Conservation (phyloP, 92 coral and sea anemone species). For the Virgularia gustaviana region DNA sequence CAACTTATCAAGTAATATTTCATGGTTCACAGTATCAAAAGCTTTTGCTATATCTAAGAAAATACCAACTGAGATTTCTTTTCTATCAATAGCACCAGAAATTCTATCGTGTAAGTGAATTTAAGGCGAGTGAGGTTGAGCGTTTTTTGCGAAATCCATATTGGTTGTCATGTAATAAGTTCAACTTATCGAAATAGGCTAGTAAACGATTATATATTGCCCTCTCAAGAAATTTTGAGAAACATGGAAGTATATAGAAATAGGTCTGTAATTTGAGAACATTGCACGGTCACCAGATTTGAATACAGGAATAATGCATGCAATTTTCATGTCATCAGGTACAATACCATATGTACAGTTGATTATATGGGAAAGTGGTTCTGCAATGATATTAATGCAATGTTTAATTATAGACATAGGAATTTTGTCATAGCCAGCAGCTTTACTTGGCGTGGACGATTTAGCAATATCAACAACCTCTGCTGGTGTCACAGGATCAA, state of each 20-base stretch:
- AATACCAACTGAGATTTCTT: slow-evolving; percentile 1
- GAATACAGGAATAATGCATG: too few species aligned
- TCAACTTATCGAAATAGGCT: not conserved
- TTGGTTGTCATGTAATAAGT: not conserved
- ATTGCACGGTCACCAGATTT: slow-evolving; percentile 5
- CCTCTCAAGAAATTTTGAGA: slow-evolving; percentile 1
- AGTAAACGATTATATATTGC: slow-evolving; percentile 1
- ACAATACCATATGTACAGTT: not conserved
- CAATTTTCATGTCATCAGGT: too few species aligned
- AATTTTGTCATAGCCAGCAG: slow-evolving; percentile 6
- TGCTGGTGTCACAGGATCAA: not conserved
- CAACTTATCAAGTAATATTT: too few species aligned
- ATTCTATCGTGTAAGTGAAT: not conserved
- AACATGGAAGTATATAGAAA: not conserved
- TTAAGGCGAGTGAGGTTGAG: not conserved
- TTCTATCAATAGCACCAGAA: not conserved
- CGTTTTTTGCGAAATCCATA: not conserved
- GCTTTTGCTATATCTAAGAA: not conserved
- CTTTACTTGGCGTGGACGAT: not conserved
- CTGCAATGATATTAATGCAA: not conserved
- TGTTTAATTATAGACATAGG: not conserved
- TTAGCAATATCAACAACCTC: slow-evolving; percentile 2
- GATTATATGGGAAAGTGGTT: slow-evolving; percentile 1
- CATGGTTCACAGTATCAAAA: not conserved
- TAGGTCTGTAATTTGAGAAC: not conserved